Evolutionary conservation across 2,888 invertebrate species (phyloP), one percentile per base, ranked within the genome.

Genomic region (Acholoe squamosa): DNA sequence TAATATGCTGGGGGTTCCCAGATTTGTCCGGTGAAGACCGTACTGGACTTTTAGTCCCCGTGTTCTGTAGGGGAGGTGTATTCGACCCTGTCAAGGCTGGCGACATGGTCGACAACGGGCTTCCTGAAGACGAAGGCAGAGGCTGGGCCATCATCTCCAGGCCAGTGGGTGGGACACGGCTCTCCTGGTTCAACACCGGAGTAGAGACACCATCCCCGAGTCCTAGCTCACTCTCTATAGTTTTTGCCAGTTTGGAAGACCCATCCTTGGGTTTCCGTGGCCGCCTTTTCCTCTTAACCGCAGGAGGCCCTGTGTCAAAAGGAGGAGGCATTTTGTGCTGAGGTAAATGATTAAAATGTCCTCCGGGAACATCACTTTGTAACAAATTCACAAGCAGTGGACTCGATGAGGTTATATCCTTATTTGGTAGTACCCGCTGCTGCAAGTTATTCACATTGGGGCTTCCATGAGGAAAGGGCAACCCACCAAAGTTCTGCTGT

Each of bases 371-470:
- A 56, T 98, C 98, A 95, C 98, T 98, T 96, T 99, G 98, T 94
- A 99, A 96, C 93, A 99, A 96, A 96, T 99, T 99, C 54, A 99
- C 99, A 93, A 99, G 96, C 93, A 99, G 96, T 33, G 99, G 99
- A 95, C 98, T 98, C 88, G 96, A 93, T 97, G 98, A 94, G 43
- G 94, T 93, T n/a, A 93, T 93, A 77, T 93, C 94, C 90, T 93
- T 93, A 61, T 93, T 92, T 10, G 90, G 61, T 31, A 77, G 31
- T 33, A 84, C 71, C 67, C 91, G 89, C 34, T 93, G 89, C 25
- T 93, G 93, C 88, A 94, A 89, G 91, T 94, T 94, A 92, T 94
- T 94, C 91, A 94, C 54, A 31, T 43, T 61, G 16, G 91, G 43
- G 34, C 71, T 89, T 14, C 34, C 76, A 22, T 56, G 90, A 25